These are phyloP conservation scores for Pollenia angustigena DNA, from an alignment of 2,888 invertebrate species.

Conservation along the genomic window DNA sequence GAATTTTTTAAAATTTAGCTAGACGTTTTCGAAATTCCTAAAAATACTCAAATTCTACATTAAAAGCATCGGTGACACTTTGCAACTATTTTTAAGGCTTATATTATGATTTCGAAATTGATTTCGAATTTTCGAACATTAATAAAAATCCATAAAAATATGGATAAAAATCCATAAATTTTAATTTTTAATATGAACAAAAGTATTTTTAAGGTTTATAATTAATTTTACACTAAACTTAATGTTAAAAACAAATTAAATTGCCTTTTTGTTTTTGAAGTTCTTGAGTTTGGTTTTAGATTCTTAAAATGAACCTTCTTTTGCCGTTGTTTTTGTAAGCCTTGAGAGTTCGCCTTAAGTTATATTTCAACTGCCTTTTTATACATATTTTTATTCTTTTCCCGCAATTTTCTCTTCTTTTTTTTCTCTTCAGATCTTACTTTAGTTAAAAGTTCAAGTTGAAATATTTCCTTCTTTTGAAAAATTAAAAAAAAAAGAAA, in stretches of 20 bases:
- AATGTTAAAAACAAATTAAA: too few species aligned
- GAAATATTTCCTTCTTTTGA: conserved; percentile 41
- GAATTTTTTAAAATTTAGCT: too few species aligned
- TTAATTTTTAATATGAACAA: too few species aligned
- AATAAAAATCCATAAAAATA: background rate
- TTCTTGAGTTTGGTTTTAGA: background rate
- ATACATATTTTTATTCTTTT: conserved; percentile 12
- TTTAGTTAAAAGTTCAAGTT: conserved; percentile 62
- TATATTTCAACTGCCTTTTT: conserved; percentile 31
- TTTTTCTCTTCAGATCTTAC: conserved; percentile 8
- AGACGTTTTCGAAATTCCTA: too few species aligned
- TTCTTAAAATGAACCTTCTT: background rate
- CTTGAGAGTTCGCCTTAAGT: background rate
- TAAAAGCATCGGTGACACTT: too few species aligned
- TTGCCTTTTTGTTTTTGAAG: background rate
- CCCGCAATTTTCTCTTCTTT: background rate
- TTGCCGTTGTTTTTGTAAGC: too few species aligned
- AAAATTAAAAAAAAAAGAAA: conserved; percentile 12
- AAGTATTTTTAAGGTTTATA: too few species aligned
- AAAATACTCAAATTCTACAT: too few species aligned
- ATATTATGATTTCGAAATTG: background rate
- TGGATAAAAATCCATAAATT: background rate
- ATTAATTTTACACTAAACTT: too few species aligned
- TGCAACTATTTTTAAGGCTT: too few species aligned
- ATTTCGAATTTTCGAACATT: conserved; percentile 16